Base-by-base conservation (phyloP, 2,797 vertebrate genomes). In the Nyctalus aviator region DNA sequence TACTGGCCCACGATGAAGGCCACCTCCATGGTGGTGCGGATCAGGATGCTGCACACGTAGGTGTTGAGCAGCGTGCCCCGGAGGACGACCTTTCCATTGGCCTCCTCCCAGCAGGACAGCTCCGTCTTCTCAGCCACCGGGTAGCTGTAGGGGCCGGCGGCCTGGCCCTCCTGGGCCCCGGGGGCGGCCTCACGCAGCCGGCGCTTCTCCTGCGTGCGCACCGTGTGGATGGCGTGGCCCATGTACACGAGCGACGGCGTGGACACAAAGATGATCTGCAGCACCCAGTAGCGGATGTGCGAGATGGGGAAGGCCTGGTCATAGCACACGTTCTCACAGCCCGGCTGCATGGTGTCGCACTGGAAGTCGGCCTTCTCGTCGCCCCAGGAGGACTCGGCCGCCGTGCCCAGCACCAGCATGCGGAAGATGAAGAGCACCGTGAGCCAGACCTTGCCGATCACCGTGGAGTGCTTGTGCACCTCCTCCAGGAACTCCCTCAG, bases 231-330 rank as follows among this genome's bases (percentile, higher is more conserved):
- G 1, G 99, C 99, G 0, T 99, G 99, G 95, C 99, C 99, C 99
- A 99, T 99, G 98, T 99, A 99, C 89, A 99, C 98, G 72, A 99
- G 98, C 0, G 99, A 99, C 0, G 99, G 99, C 0, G 99, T 99
- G 97, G 99, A 99, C 25, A 99, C 99, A 0, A 99, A 99, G 93
- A 99, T 99, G 53, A 99, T 99, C 98, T 99, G 99, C 48, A 99
- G 99, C 69, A 99, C 99, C 99, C 99, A 99, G 84, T 99, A 99
- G 90, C 99, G 99, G 88, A 99, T 99, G 64, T 99, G 99, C 53
- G 99, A 99, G 75, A 99, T 99, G 96, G 99, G 99, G 97, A 99
- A 99, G 87, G 99, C 99, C 68, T 98, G 99, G 98, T 99, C 99
- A 0, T 99, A 99, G 97, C 99, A 99, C 25, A 99, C 99, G 0